Base-by-base conservation (phyloP, 2,113 vertebrate species). In the Phaetusa simplex region DNA sequence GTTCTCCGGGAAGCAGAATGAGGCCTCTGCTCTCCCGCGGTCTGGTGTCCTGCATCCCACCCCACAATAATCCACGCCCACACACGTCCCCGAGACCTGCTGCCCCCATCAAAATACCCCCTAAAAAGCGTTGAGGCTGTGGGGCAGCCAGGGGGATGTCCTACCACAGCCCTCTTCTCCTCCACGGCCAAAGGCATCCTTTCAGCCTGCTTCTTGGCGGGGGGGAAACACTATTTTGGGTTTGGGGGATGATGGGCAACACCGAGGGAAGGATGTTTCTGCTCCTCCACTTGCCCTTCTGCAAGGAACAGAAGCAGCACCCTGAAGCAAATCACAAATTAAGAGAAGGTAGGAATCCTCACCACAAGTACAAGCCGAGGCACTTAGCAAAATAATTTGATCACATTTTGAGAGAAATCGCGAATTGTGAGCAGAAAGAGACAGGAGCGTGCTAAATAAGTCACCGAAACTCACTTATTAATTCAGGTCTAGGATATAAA, bases 381-480 rank as follows among this genome's bases (percentile, higher is more conserved):
- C 38, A 59, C 42, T 88, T 94, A 42, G 93, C 91, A 89, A 90
- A 95, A 88, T 85, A 96, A 87, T 89, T 71, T 82, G 73, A 88
- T 86, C 67, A n/a, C 20, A 19, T 79, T 90, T 90, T 91, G 38
- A 88, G 82, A 84, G 29, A 92, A 95, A 91, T 52, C 42, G 71
- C 3, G 1, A 88, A 74, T 26, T 85, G 66, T 49, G 55, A 77
- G 61, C 61, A 72, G 82, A 61, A 82, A 36, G 43, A 85, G 43
- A 82, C 42, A 78, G 74, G 82, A 88, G 23, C 2, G 2, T 80
- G 56, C 52, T 55, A 50, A 61, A 2, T 72, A 95, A 93, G 53
- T 49, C 80, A 72, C 72, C 43, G 38, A 84, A 90, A 85, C 6
- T 23, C 45, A 78, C 34, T 92, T 73, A 80, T 36, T 59, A 83